Evolutionary conservation across 2,797 vertebrate genomes (phyloP).

Genomic region (Sebastes minor): DNA sequence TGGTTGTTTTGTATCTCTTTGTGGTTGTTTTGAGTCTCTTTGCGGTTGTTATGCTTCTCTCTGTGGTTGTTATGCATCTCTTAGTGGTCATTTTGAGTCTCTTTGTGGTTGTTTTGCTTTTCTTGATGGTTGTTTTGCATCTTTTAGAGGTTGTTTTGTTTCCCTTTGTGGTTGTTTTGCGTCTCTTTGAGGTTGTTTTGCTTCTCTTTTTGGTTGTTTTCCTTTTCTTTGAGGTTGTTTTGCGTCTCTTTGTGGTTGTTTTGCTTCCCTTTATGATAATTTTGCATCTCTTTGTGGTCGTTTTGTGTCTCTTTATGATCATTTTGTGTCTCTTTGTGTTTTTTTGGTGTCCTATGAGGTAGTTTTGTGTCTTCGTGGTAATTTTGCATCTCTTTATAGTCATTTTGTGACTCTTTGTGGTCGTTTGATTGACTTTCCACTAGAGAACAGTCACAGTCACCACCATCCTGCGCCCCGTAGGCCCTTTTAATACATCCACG

Average conservation of each 20-base stretch:
- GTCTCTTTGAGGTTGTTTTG: neutral
- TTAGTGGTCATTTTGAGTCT: too few species aligned
- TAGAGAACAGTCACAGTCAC: neutral
- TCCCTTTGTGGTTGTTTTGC: neutral
- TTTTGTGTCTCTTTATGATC: too few species aligned
- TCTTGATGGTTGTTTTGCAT: neutral
- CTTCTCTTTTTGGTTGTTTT: accelerated
- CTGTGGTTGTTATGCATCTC: too few species aligned
- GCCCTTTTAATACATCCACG: too few species aligned
- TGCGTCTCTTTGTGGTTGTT: neutral
- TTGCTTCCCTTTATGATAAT: accelerated
- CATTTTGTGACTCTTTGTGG: neutral
- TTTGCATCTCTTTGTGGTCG: neutral
- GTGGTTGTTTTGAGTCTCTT: too few species aligned
- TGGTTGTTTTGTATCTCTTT: too few species aligned
- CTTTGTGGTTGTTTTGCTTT: too few species aligned
- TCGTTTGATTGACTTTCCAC: neutral
- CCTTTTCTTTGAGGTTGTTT: neutral
- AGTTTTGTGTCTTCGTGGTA: neutral
- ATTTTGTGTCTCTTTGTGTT: too few species aligned
- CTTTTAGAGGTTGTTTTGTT: neutral
- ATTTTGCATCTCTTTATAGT: neutral
- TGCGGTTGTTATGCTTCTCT: too few species aligned
- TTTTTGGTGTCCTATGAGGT: neutral
- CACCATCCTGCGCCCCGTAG: neutral